Evolutionary conservation across 2,888 invertebrate genomes (phyloP).

Genomic region (Dryococelus australis): DNA sequence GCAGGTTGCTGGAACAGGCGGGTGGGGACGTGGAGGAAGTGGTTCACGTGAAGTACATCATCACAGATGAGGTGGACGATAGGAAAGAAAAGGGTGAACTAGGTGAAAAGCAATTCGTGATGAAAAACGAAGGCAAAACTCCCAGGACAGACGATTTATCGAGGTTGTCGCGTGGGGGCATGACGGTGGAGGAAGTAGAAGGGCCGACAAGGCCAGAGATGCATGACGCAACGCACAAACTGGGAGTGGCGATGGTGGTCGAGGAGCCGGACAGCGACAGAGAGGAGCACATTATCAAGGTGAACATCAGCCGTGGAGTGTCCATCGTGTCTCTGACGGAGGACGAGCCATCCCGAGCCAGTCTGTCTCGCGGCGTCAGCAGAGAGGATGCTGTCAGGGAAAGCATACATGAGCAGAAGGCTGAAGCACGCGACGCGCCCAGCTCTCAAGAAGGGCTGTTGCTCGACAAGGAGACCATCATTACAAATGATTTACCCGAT

Average conservation of each 20-base stretch:
- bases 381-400: slow-evolving; percentile 32
- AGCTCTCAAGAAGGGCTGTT: neutral
- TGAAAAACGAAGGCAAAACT: neutral
- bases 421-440: neutral
- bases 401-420: neutral
- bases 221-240: slow-evolving; percentile 31
- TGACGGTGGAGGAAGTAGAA: slow-evolving; percentile 40
- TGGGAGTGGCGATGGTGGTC: slow-evolving; percentile 56
- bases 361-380: slow-evolving; percentile 36
- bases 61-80: slow-evolving; percentile 27
- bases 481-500: neutral
- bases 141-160: neutral
- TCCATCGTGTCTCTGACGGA: slow-evolving; percentile 73
- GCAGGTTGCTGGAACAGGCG: neutral
- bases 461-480: neutral
- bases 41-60: neutral
- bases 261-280: slow-evolving; percentile 61
- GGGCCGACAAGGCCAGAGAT: slow-evolving; percentile 20
- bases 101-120: slow-evolving; percentile 12
- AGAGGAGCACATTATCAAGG: slow-evolving; percentile 33
- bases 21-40: neutral
- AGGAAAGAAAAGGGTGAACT: slow-evolving; percentile 19
- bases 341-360: slow-evolving; percentile 59
- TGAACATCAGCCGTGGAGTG: slow-evolving; percentile 62
- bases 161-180: neutral